Percentiles rank a stretch among this genome's conserved stretches.
Evolutionary conservation across 2,113 vertebrate genomes (phyloP).

Genomic region (Dasyprocta punctata): DNA sequence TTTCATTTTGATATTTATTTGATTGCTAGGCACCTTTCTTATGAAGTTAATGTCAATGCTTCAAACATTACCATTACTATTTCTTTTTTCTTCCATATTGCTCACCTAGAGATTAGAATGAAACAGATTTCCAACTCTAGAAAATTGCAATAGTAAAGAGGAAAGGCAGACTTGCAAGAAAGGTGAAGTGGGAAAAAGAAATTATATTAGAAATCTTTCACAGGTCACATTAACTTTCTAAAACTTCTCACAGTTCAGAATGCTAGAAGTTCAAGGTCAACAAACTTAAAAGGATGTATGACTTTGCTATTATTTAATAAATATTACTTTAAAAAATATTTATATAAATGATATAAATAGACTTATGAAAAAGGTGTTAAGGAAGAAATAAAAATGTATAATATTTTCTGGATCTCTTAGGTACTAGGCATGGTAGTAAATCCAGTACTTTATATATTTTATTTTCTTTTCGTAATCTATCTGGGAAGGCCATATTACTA

Average conservation of each 20-base stretch:
- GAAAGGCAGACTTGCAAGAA: neutral
- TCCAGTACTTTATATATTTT: conserved; percentile 32
- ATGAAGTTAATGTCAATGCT: neutral
- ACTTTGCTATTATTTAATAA: conserved; percentile 27
- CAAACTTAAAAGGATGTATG: neutral
- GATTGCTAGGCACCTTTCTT: neutral
- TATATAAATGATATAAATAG: too few relatives aligned
- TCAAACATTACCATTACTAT: neutral
- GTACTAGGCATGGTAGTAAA: neutral
- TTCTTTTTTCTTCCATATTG: neutral
- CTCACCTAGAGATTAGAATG: neutral
- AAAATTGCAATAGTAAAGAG: neutral
- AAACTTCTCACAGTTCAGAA: neutral
- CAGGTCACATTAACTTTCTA: neutral
- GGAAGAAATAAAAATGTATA: conserved; percentile 22
- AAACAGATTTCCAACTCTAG: neutral
- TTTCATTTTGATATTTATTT: conserved; percentile 45
- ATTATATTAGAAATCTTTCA: neutral
- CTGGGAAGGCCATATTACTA: neutral
- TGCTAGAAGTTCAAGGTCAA: neutral
- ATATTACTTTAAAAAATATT: too few relatives aligned
- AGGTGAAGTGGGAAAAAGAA: neutral
- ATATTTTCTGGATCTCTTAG: neutral
- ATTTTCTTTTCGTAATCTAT: conserved; percentile 31
- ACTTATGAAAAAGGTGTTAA: conserved; percentile 1